Base-by-base conservation (phyloP, 2,797 vertebrate genomes). In the Falco biarmicus region DNA sequence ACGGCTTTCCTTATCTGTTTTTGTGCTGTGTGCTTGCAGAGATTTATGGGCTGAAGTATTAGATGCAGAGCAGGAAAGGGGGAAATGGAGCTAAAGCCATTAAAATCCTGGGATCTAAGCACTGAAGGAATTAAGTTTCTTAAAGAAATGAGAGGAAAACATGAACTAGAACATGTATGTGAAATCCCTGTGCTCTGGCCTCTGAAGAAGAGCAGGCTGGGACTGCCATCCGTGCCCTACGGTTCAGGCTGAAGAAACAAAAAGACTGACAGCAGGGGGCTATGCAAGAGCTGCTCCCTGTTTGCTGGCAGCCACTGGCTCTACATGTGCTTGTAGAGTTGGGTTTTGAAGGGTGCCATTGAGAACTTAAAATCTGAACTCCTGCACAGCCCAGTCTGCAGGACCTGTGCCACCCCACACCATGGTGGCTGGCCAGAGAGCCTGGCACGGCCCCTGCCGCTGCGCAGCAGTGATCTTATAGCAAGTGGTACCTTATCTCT, bases 41-140 rank as follows among this genome's bases (percentile, higher is more conserved):
- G 96, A 93, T 95, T 97, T 95, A 96, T 95, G 65, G 69, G 76
- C 91, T 95, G 91, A 92, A 92, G 87, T 63, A 89, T 75, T 87
- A 81, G 87, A 96, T 81, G 85, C 50, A 73, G 91, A 91, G 54
- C 87, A 90, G 76, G 50, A 90, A 84, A 91, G n/a, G 59, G 54
- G 65, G 43, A 96, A 96, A 88, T 29, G 4, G 87, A 94, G 41
- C 43, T 96, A 86, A 92, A 91, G 65, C 73, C 76, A 43, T 95
- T 90, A 92, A 91, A 87, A 84, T 51, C 79, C 73, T 69, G n/a
- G 82, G 88, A 90, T 88, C 70, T 7, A 15, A 77, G 61, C 17
- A 59, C 0, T 65, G 82, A 59, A 90, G 53, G 64, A 86, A 91
- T 61, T 69, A 87, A 84, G 50, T 17, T 15, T 87, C 26, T 82